phyloP scores from a whole-genome alignment of 2,797 vertebrate species.

The Silurus lanzhouensis region DNA sequence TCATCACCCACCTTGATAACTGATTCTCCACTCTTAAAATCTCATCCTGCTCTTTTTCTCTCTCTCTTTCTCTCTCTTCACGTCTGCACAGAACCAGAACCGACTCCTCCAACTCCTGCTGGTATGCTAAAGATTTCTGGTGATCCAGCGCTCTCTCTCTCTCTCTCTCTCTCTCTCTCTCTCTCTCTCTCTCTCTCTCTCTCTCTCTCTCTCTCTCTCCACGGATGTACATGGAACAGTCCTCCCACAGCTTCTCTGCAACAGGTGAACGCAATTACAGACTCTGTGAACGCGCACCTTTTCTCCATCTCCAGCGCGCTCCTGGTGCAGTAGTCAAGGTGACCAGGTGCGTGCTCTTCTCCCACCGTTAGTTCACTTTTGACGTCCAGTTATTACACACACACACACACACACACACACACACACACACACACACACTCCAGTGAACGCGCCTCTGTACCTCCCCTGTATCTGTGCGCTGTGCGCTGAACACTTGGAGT shows the following conservation, averaged over 20 bases:
- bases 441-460: too few species aligned
- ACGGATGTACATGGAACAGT: constrained; percentile 4
- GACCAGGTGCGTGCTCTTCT: not conserved
- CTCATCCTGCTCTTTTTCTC: not conserved
- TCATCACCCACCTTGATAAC: constrained; percentile 11
- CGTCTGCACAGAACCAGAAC: not conserved
- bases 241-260: not conserved
- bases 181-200: constrained; percentile 5
- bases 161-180: not conserved
- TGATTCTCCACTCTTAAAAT: constrained; percentile 14
- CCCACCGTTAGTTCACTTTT: not conserved
- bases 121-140: not conserved
- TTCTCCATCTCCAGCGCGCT: not conserved
- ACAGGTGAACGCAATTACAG: not conserved
- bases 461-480: too few species aligned
- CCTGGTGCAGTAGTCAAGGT: not conserved
- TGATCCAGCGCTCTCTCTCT: not conserved
- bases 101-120: not conserved
- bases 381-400: not conserved
- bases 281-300: not conserved
- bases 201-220: not conserved
- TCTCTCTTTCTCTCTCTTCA: not conserved
- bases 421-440: too few species aligned
- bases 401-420: too few species aligned
- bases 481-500: too few species aligned